These are phyloP conservation scores for Baryphthengus martii DNA, from an alignment of 2,113 vertebrate genomes.

Conservation along the genomic window DNA sequence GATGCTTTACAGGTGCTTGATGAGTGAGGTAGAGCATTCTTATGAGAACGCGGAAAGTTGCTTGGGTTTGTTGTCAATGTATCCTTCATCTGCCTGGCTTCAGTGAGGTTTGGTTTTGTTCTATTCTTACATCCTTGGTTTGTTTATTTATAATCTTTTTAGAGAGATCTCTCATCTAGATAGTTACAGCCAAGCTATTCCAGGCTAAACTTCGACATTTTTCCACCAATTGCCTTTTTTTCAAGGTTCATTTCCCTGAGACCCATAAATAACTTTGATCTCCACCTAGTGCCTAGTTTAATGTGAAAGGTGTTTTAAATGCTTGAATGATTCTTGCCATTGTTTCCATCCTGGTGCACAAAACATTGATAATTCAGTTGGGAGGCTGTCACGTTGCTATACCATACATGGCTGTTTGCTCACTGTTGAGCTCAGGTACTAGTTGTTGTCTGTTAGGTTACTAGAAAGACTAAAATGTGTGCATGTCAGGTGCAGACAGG, in stretches of 20 bases:
- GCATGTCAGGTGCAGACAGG: neutral
- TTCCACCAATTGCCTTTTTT: constrained; percentile 23
- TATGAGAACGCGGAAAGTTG: neutral
- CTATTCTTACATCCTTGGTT: neutral
- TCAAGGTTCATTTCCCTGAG: constrained; percentile 47
- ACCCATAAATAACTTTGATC: constrained; percentile 33
- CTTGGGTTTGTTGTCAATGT: neutral
- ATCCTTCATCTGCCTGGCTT: neutral
- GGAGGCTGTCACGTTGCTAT: neutral
- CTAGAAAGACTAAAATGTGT: neutral
- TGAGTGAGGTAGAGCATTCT: neutral
- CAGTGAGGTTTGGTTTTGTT: neutral
- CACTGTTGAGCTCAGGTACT: neutral
- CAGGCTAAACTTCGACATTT: constrained; percentile 15
- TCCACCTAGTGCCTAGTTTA: constrained; percentile 10
- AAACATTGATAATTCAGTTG: neutral
- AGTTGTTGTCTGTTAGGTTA: neutral
- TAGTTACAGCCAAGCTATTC: neutral
- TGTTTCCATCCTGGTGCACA: neutral
- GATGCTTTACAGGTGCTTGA: constrained; percentile 7
- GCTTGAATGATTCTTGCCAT: neutral
- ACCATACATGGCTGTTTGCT: neutral
- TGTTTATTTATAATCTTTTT: neutral
- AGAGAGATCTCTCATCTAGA: neutral
- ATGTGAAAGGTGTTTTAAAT: constrained; percentile 47